Evolutionary conservation across 2,888 invertebrate species (phyloP).

Genomic region (Calameuta filiformis): DNA sequence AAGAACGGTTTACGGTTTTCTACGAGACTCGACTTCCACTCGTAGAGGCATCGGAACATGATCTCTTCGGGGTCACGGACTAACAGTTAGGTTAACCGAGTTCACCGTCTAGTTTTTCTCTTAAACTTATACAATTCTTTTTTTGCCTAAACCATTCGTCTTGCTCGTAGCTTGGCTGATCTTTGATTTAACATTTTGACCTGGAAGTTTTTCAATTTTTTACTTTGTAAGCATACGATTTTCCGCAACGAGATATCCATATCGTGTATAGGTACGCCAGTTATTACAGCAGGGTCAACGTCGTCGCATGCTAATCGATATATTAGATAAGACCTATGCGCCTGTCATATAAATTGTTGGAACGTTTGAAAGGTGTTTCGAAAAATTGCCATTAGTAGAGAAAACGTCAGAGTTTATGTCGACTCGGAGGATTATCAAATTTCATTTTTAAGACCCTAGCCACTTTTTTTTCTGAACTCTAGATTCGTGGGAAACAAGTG

Average conservation of each 20-base stretch:
- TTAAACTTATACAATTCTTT: neutral
- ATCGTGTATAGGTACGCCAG: neutral
- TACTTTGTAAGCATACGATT: no score
- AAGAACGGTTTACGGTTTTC: neutral
- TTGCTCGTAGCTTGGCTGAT: no score
- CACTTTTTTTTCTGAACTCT: no score
- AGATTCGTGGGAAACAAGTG: no score
- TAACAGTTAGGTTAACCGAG: slow-evolving; percentile 1
- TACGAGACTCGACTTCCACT: neutral
- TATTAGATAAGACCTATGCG: neutral
- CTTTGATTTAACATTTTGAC: no score
- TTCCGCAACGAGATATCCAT: no score
- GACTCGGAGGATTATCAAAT: no score
- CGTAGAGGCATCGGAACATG: slow-evolving; percentile 1
- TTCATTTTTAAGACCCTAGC: no score
- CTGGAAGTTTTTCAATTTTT: no score
- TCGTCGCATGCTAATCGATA: neutral
- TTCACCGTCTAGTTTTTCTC: neutral
- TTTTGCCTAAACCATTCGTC: neutral
- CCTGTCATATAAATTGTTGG: neutral
- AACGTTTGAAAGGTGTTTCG: no score
- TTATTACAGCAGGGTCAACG: neutral
- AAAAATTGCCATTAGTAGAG: no score
- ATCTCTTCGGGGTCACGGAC: slow-evolving; percentile 7
- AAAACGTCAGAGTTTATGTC: no score